A percentile compares a stretch with the other conserved stretches of the same genome.
Conservation (phyloP, 2,797 vertebrate genomes). For the Pangasius djambal region DNA sequence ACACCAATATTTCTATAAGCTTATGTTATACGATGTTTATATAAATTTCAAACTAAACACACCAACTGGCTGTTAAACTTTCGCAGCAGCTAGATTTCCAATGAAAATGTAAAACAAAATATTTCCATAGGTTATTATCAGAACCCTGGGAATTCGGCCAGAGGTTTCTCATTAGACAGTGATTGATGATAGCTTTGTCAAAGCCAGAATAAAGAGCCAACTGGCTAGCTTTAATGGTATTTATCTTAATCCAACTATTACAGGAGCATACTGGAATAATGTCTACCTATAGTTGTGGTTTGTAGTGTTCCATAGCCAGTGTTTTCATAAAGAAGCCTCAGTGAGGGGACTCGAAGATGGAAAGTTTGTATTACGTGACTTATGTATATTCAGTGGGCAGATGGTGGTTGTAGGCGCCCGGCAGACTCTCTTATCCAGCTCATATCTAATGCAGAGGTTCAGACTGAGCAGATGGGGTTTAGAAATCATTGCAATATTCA, state of each 20-base stretch:
- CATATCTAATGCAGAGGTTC: constrained; percentile 56
- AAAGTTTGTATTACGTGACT: constrained; percentile 46
- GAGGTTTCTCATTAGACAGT: constrained; percentile 29
- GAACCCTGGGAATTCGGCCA: constrained; percentile 29
- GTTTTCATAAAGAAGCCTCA: constrained; percentile 27
- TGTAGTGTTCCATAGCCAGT: neutral
- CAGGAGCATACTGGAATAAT: constrained; percentile 33
- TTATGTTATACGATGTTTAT: neutral
- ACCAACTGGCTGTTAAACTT: neutral
- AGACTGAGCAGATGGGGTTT: constrained; percentile 69
- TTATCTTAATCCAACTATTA: constrained; percentile 39
- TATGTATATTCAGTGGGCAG: constrained; percentile 53
- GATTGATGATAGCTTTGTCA: constrained; percentile 42
- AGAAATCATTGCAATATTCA: constrained; percentile 62
- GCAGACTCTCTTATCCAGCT: constrained; percentile 44
- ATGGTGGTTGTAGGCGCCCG: constrained; percentile 23
- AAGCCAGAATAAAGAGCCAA: constrained; percentile 29
- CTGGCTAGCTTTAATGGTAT: constrained; percentile 31
- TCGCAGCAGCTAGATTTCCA: neutral
- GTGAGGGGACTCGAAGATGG: constrained; percentile 30
- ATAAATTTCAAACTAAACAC: neutral
- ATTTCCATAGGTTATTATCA: constrained; percentile 47
- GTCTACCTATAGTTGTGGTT: constrained; percentile 36
- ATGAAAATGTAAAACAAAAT: constrained; percentile 22
- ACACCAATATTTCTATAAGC: neutral